These are phyloP conservation scores for Palaemon carinicauda DNA, from an alignment of 1,140 invertebrate genomes.

Conservation along the genomic window DNA sequence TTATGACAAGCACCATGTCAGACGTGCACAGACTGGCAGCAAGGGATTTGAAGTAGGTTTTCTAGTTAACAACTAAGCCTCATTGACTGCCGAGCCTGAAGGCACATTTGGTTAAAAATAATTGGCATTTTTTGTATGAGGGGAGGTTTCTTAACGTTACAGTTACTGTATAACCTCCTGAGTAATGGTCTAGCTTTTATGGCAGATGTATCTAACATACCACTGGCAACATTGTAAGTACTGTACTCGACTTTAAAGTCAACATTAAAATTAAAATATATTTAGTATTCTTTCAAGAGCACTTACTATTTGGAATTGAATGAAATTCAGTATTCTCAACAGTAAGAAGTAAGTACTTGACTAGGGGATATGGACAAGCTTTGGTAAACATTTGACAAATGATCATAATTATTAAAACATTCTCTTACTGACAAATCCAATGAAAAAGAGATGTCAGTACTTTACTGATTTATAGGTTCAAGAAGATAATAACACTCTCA, in stretches of 20 bases:
- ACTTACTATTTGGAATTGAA: too few species aligned
- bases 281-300: too few species aligned
- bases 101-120: slow-evolving; percentile 13
- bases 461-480: not conserved
- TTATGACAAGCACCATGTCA: slow-evolving; percentile 37
- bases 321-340: too few species aligned
- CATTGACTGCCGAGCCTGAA: not conserved
- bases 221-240: too few species aligned
- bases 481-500: not conserved
- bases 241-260: too few species aligned
- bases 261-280: too few species aligned
- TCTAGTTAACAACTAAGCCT: not conserved
- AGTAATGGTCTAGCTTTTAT: not conserved
- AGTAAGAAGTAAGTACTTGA: too few species aligned
- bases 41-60: not conserved
- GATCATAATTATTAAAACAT: too few species aligned
- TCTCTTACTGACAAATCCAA: too few species aligned
- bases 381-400: too few species aligned
- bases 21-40: not conserved
- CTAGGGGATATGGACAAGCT: too few species aligned
- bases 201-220: not conserved
- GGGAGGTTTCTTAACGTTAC: not conserved
- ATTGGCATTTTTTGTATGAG: not conserved
- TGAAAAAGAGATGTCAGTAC: not conserved
- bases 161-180: not conserved